Evolutionary conservation across 2,113 vertebrate genomes (phyloP), one percentile per base, ranked within the genome.

Genomic region (Oncorhynchus clarkii): DNA sequence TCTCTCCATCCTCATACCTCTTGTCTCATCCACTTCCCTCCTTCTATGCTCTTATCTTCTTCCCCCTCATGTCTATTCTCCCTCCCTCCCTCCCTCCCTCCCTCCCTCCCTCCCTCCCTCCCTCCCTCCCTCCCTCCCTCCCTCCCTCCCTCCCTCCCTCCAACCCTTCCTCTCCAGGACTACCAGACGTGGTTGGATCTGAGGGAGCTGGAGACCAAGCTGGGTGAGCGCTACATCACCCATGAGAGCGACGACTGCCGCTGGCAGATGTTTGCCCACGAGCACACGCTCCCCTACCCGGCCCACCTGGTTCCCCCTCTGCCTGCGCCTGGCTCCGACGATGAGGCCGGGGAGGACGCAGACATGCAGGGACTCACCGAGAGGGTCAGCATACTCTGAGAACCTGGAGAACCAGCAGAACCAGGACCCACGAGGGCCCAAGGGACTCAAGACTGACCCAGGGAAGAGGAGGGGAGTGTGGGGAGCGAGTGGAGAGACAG

Each of bases 221-320:
- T 96, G 4, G 91, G 94, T 0, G 94, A 92, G 77, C 94, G 96
- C 57, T 96, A 97, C 87, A 96, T 97, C 85, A 97, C 96, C 3
- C 96, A 97, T 0, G 96, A 97, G 89, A 97, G 96, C 0, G 96
- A 97, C 20, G 96, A 97, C n/a, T 88, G 85, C 16, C 96, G 96
- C 81, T 97, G 96, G 96, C 94, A 96, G 76, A 89, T 88, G 80
- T 97, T 93, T 6, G 92, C 95, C 14, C 81, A 80, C 0, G 92
- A 95, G 62, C 93, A 93, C 65, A 87, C 90, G 0, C 85, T 96
- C 75, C 89, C 91, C 0, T 95, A 95, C 79, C 95, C 94, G 0
- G 75, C 90, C 31, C 90, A 95, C 80, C 88, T 95, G n/a, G 88
- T 94, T 7, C 80, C 89, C 4, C 88, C 82, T 11, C 83, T 76